phyloP scores from a whole-genome alignment of 1,140 invertebrate species.

The Hypothenemus hampei region DNA sequence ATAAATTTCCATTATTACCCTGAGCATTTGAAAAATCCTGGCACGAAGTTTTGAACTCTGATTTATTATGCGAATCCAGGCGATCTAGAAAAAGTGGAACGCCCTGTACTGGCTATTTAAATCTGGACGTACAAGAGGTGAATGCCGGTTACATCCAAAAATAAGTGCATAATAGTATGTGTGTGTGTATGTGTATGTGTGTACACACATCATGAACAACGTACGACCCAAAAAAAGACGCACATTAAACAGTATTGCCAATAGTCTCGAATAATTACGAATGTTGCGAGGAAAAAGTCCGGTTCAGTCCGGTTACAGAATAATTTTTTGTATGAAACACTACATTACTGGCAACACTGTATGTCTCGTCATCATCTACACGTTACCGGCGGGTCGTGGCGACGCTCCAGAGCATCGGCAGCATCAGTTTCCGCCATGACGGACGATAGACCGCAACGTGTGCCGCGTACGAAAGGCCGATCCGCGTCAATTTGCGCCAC shows the following conservation, averaged over 20 bases:
- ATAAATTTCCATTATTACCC: too few species aligned
- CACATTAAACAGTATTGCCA: too few species aligned
- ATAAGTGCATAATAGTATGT: constrained; percentile 20
- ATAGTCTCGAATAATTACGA: too few species aligned
- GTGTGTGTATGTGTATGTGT: too few species aligned
- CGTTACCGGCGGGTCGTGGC: constrained; percentile 20
- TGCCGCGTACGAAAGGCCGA: constrained; percentile 51
- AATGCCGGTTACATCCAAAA: constrained; percentile 23
- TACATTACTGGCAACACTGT: neutral
- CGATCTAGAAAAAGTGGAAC: constrained; percentile 10
- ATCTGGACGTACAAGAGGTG: constrained; percentile 17
- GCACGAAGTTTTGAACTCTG: too few species aligned
- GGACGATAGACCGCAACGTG: constrained; percentile 41
- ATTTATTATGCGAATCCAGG: too few species aligned
- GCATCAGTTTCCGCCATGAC: constrained; percentile 42
- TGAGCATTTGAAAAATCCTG: too few species aligned
- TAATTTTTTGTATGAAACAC: too few species aligned
- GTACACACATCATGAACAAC: too few species aligned
- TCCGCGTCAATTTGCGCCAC: constrained; percentile 75
- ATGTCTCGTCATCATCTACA: constrained; percentile 1
- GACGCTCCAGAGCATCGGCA: constrained; percentile 20
- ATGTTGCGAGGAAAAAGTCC: too few species aligned
- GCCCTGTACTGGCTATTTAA: constrained; percentile 7
- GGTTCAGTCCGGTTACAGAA: too few species aligned
- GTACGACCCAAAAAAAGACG: too few species aligned